Evolutionary conservation across 2,888 invertebrate genomes (phyloP).

Genomic region (Dolichomitus sp.): DNA sequence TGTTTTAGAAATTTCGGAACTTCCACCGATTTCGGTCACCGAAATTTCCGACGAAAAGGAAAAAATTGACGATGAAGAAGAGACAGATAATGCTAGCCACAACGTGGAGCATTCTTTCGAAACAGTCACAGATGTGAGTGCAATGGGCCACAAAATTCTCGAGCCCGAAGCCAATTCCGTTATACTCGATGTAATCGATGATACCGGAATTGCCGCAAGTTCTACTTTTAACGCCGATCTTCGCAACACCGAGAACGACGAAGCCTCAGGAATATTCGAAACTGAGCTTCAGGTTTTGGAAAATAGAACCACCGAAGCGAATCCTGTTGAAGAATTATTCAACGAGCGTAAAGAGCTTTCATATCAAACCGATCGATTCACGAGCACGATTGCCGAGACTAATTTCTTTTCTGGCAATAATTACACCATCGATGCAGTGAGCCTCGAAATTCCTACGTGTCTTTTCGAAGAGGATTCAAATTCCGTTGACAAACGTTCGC

Average conservation of each 20-base stretch:
- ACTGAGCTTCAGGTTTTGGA: slow-evolving; percentile 8
- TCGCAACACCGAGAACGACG: slow-evolving; percentile 17
- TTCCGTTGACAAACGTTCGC: slow-evolving; percentile 45
- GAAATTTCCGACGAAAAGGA: neutral
- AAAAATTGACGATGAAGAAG: neutral
- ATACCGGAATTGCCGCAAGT: neutral
- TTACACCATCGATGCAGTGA: slow-evolving; percentile 71
- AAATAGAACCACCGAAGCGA: neutral
- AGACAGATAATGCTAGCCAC: neutral
- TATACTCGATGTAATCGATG: neutral
- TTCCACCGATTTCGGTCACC: neutral
- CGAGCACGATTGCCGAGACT: slow-evolving; percentile 54
- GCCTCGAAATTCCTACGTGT: slow-evolving; percentile 69
- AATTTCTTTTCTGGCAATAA: slow-evolving; percentile 66
- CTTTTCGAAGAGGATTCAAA: slow-evolving; percentile 72
- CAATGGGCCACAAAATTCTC: neutral
- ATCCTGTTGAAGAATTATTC: slow-evolving; percentile 30
- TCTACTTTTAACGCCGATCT: neutral
- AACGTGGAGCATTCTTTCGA: slow-evolving; percentile 3
- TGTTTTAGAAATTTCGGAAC: neutral
- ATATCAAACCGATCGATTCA: slow-evolving; percentile 51
- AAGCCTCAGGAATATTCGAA: slow-evolving; percentile 40
- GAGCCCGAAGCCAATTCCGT: neutral
- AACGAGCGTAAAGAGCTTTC: slow-evolving; percentile 16
- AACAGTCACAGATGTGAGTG: neutral